These are phyloP conservation scores for Drosophila siamana DNA, from an alignment of 2,888 invertebrate species.

Conservation along the genomic window DNA sequence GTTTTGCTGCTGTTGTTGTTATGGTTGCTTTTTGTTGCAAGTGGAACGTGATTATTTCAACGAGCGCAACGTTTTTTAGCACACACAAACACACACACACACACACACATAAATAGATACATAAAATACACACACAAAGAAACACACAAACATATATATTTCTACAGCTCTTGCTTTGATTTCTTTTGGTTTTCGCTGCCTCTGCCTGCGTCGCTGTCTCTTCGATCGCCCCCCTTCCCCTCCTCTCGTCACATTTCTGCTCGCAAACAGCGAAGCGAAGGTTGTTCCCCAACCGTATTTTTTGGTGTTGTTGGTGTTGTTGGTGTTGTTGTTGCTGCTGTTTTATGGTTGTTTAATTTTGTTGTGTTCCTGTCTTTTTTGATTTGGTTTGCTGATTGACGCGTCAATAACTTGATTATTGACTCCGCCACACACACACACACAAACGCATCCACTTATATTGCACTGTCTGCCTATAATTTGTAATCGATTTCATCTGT, in stretches of 20 bases:
- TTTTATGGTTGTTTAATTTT: constrained; percentile 16
- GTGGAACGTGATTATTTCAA: constrained; percentile 84
- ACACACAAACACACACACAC: constrained; percentile 23
- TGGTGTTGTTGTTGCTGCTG: constrained; percentile 16
- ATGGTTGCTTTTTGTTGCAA: constrained; percentile 75
- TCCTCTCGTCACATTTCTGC: constrained; percentile 45
- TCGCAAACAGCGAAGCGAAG: constrained; percentile 40
- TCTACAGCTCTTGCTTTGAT: constrained; percentile 58
- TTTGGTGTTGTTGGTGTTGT: too few relatives aligned
- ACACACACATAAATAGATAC: constrained; percentile 8
- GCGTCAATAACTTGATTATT: constrained; percentile 42
- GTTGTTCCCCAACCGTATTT: constrained; percentile 54
- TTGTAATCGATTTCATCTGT: constrained; percentile 22
- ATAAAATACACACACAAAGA: too few relatives aligned
- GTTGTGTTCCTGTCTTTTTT: constrained; percentile 51
- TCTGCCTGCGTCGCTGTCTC: constrained; percentile 6
- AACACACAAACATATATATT: constrained; percentile 8
- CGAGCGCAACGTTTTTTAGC: constrained; percentile 63
- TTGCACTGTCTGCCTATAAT: constrained; percentile 18
- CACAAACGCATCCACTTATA: not conserved
- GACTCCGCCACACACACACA: constrained; percentile 9
- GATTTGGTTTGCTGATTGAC: constrained; percentile 34
- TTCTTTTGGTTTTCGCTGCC: constrained; percentile 48
- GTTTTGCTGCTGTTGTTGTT: constrained; percentile 30
- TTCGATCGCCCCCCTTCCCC: not conserved